phyloP scores from a whole-genome alignment of 2,888 invertebrate species.

The Zeuzera pyrina region DNA sequence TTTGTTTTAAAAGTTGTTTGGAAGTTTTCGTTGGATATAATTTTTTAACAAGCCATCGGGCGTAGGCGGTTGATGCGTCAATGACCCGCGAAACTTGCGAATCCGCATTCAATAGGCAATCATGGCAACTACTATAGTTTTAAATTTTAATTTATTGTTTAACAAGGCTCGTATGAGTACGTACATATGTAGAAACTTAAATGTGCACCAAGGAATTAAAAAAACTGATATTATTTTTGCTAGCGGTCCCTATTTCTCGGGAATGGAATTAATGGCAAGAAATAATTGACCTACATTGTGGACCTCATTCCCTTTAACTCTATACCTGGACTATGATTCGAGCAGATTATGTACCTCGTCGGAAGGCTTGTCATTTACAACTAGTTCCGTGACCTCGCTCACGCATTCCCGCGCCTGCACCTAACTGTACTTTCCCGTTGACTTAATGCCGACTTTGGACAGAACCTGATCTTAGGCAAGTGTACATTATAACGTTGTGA shows the following conservation, averaged over 20 bases:
- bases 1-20: conserved; percentile 5
- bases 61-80: conserved; percentile 66
- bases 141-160: too few relatives aligned
- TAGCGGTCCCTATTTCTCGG: conserved; percentile 5
- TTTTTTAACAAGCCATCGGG: conserved; percentile 47
- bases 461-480: conserved; percentile 69
- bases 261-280: conserved; percentile 7
- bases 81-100: conserved; percentile 68
- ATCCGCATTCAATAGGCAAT: conserved; percentile 65
- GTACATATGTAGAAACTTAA: too few relatives aligned
- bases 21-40: conserved; percentile 15
- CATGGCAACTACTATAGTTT: too few relatives aligned
- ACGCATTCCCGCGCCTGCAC: conserved; percentile 72
- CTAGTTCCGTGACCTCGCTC: conserved; percentile 74
- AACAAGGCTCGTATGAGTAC: too few relatives aligned
- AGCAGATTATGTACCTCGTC: conserved; percentile 52
- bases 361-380: conserved; percentile 69
- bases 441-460: conserved; percentile 69
- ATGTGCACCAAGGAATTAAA: too few relatives aligned
- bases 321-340: conserved; percentile 30
- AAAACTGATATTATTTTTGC: too few relatives aligned
- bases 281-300: conserved; percentile 3
- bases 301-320: conserved; percentile 1
- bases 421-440: conserved; percentile 74
- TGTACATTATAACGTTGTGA: conserved; percentile 57